Evolutionary conservation across 2,113 vertebrate genomes (phyloP), one percentile per base, ranked within the genome.

Genomic region (Amphilophus citrinellus): DNA sequence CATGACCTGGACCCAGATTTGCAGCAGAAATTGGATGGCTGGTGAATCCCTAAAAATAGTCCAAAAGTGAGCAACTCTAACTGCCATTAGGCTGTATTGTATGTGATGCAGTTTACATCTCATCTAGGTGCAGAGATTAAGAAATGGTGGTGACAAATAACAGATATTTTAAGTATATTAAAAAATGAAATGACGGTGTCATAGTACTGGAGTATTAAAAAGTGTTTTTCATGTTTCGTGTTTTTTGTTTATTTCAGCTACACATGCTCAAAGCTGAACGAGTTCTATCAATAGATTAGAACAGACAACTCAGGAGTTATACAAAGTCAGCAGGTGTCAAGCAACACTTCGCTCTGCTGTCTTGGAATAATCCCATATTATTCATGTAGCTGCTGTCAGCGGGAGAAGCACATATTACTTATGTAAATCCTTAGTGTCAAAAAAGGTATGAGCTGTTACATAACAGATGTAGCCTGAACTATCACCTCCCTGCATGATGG

Each of bases 361-460:
- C 81, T 86, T 63, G 0, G 78, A 86, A 85, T 91, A 86, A 92
- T 84, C 87, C 83, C 77, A 47, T 78, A 90, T 87, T 87, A 92
- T 91, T 90, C 84, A 90, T 76, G 56, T 37, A 61, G 42, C 76
- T 78, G 73, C 80, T 75, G 84, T 77, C 80, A 77, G 89, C 68
- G 32, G 78, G 53, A 87, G 71, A 86, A 89, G 88, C 56, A 78
- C 58, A 56, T 61, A 89, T 87, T 65, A 89, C 85, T 79, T 83
- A 85, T 90, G 83, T 88, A 88, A 92, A 88, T 93, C 89, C 82
- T 65, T 13, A 13, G 42, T 13, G 60, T n/a, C 71, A 66, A 91
- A 73, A 89, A 90, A 87, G 59, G 88, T 84, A 76, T 1, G 15
- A 65, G 62, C 39, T 39, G 83, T 91, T 91, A 85, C 62, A 62